Evolutionary conservation across 2,888 invertebrate species (phyloP).

Genomic region (Amphimallon solstitiale): DNA sequence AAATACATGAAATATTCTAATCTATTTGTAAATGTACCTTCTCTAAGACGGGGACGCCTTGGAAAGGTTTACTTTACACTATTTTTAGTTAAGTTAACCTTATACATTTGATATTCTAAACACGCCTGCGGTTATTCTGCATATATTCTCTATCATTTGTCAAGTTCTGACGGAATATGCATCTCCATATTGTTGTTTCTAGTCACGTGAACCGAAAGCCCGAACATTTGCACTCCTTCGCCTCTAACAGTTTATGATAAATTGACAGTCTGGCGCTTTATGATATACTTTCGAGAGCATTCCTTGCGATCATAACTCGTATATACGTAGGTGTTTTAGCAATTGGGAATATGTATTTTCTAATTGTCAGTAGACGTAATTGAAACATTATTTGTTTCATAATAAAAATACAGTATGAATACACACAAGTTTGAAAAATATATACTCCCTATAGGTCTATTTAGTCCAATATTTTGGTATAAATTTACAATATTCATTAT

Average conservation of each 20-base stretch:
- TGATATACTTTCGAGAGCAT: conserved; percentile 2
- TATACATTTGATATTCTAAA: conserved; percentile 8
- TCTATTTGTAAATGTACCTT: background rate
- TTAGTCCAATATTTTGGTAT: too few relatives aligned
- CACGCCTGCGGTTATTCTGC: conserved; percentile 22
- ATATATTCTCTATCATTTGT: conserved; percentile 20
- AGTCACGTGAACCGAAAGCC: conserved; percentile 19
- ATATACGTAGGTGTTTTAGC: background rate
- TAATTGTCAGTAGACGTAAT: too few relatives aligned
- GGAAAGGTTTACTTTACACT: background rate
- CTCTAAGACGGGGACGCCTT: background rate
- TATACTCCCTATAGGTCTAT: too few relatives aligned
- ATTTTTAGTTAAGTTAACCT: background rate
- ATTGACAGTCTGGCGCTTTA: conserved; percentile 14
- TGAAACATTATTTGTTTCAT: too few relatives aligned
- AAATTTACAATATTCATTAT: too few relatives aligned
- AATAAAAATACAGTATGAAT: too few relatives aligned
- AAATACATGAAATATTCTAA: too few relatives aligned
- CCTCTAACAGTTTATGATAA: conserved; percentile 29
- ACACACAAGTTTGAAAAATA: too few relatives aligned
- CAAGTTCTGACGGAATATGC: background rate
- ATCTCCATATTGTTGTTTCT: conserved; percentile 12
- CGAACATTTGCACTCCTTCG: conserved; percentile 23
- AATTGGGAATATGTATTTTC: background rate
- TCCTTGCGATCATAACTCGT: conserved; percentile 1